Evolutionary conservation across 2,888 invertebrate genomes (phyloP), one percentile per base, ranked within the genome.

Genomic region (Tubiluchus corallicola): DNA sequence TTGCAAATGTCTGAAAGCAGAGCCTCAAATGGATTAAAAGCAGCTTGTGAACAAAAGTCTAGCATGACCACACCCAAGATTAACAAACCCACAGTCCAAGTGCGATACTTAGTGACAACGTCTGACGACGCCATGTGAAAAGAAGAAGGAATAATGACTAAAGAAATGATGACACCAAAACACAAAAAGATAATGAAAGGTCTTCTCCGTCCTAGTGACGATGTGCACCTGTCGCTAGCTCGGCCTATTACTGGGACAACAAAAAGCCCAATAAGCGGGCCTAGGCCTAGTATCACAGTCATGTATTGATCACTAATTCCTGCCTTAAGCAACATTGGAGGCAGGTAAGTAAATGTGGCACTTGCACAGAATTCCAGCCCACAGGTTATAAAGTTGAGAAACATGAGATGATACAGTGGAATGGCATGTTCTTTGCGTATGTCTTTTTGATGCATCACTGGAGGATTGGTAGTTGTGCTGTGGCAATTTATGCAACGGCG

Each of bases 341-440:
- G 68, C 45, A 68, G 63, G 53, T 66, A 68, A 9, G 66, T 64
- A 53, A 68, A 68, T 19, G 65, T 67, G 19, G 67, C 65, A 51
- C 65, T 66, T 20, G 65, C 63, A 48, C 64, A 63, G 38, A 68
- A 60, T 55, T 68, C 68, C 29, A 68, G 58, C 3, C 68, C 68
- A 52, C 65, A 67, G 2, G 66, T 64, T 16, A 67, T 56, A 21
- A 64, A 55, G 51, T 68, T 68, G 20, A 67, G 52, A 17, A 60
- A 48, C 21, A 63, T 44, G 49, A 63, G 56, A 50, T 60, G 58
- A 1, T 50, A 3, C 15, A 59, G 19, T 17, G 53, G 50, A n/a
- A n/a, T n/a, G n/a, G n/a, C n/a, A n/a, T n/a, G n/a, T n/a, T n/a
- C n/a, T n/a, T n/a, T n/a, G n/a, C n/a, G n/a, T n/a, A n/a, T n/a